Conservation (phyloP, 2,888 invertebrate genomes). For the Altica lythri region DNA sequence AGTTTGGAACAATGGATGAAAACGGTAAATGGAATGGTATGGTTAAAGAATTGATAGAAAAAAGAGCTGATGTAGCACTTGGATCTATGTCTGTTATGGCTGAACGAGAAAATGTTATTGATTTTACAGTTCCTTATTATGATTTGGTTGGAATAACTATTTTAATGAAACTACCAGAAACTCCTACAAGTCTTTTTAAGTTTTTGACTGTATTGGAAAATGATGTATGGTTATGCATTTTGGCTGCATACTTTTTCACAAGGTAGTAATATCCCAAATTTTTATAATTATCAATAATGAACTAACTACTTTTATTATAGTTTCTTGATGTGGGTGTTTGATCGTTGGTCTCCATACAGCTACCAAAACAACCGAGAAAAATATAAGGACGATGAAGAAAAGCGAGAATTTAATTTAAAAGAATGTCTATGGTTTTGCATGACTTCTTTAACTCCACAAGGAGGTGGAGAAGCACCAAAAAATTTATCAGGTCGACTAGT, state of each 20-base stretch:
- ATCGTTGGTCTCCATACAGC: constrained; percentile 96
- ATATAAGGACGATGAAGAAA: constrained; percentile 91
- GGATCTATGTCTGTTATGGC: constrained; percentile 97
- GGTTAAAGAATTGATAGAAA: constrained; percentile 52
- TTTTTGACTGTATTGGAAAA: constrained; percentile 95
- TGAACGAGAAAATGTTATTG: constrained; percentile 94
- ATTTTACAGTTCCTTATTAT: constrained; percentile 98
- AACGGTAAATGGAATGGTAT: constrained; percentile 70
- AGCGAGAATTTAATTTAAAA: constrained; percentile 91
- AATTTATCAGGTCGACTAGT: constrained; percentile 87
- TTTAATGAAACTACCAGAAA: constrained; percentile 88
- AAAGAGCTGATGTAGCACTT: constrained; percentile 90
- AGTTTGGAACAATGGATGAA: constrained; percentile 90
- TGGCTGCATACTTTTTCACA: constrained; percentile 94
- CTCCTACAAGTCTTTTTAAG: constrained; percentile 92
- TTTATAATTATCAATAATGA: too few species aligned
- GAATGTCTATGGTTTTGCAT: constrained; percentile 99
- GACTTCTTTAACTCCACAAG: constrained; percentile 95
- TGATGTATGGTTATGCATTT: constrained; percentile 95
- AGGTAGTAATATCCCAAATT: constrained; percentile 66
- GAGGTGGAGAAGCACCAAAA: constrained; percentile 95
- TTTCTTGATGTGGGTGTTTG: constrained; percentile 94
- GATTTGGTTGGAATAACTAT: constrained; percentile 97
- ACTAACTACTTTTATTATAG: too few species aligned
- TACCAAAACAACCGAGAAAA: constrained; percentile 93